Evolutionary conservation across 2,113 vertebrate genomes (phyloP).

Genomic region (Oncorhynchus kisutch): DNA sequence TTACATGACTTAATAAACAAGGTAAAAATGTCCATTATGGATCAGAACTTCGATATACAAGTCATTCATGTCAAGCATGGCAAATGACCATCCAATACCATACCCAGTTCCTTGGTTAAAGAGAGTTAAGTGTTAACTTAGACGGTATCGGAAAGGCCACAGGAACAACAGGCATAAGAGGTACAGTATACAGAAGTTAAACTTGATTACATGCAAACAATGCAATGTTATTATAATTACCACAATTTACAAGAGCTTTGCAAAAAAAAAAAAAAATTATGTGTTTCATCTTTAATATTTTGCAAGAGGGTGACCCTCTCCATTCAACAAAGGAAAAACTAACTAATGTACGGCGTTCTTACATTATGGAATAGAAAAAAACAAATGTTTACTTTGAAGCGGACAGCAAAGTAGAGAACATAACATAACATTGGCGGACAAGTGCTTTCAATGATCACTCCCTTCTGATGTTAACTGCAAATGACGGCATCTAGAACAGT

Average conservation of each 20-base stretch:
- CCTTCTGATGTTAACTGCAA: constrained; percentile 13
- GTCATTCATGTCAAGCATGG: constrained; percentile 21
- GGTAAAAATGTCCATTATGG: constrained; percentile 24
- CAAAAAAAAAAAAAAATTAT: neutral
- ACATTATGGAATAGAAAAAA: neutral
- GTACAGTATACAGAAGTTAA: constrained; percentile 41
- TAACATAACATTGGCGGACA: neutral
- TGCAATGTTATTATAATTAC: constrained; percentile 27
- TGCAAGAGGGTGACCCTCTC: neutral
- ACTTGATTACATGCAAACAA: constrained; percentile 42
- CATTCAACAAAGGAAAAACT: neutral
- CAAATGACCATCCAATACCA: constrained; percentile 27
- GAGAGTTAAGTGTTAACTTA: constrained; percentile 24
- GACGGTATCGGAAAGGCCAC: constrained; percentile 40
- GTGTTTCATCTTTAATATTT: constrained; percentile 24
- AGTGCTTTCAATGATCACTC: neutral
- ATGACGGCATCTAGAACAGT: constrained; percentile 8
- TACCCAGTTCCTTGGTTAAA: constrained; percentile 22
- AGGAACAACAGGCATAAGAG: constrained; percentile 33
- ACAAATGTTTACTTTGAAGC: constrained; percentile 19
- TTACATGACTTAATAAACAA: constrained; percentile 21
- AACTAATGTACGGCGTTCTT: constrained; percentile 2
- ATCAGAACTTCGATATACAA: constrained; percentile 29
- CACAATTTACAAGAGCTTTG: constrained; percentile 28
- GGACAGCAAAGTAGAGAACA: constrained; percentile 6